Evolutionary conservation across 2,888 invertebrate species (phyloP), one percentile per base, ranked within the genome.

Genomic region (Eupithecia inturbata): DNA sequence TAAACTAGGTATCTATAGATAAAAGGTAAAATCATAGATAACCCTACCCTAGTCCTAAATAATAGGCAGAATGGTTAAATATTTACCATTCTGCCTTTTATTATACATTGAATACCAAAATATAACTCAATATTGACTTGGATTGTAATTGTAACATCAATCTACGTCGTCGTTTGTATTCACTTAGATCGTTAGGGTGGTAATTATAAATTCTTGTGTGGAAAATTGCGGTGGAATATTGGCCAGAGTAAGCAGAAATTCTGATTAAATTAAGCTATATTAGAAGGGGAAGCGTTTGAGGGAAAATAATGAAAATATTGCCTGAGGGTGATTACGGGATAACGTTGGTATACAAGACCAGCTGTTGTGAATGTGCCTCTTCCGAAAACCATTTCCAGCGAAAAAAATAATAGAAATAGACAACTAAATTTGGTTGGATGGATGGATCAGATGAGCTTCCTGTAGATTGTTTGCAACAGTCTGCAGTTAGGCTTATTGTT

Each of bases 261-360:
- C 86, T 92, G 89, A 93, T 94, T 93, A 91, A 93, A 93, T 92
- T 92, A 93, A 86, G 87, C 87, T 82, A 88, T 92, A 92, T 92
- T 92, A 87, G 86, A 86, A 88, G 91, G 92, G 92, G 91, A 87
- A 84, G 85, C 80, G 83, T 87, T 89, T 84, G 82, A 85, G 86
- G 88, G 88, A 88, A 90, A 91, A 89, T 92, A 93, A 94, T 93
- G 92, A 92, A 93, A 92, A 90, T 91, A 92, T 91, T 85, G 85
- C 86, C 79, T 71, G 74, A 64, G 84, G 83, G 84, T 86, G 86
- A 87, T 88, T 83, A 87, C 81, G 76, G 78, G 78, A 80, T 75
- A 82, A 79, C 80, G 83, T 84, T 86, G n/a, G n/a, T n/a, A n/a
- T 84, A 84, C 82, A 82, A 84, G 82, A 86, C 87, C 83, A 84